These are phyloP conservation scores for Paguma larvata DNA, from an alignment of 2,797 vertebrate species.

Conservation along the genomic window DNA sequence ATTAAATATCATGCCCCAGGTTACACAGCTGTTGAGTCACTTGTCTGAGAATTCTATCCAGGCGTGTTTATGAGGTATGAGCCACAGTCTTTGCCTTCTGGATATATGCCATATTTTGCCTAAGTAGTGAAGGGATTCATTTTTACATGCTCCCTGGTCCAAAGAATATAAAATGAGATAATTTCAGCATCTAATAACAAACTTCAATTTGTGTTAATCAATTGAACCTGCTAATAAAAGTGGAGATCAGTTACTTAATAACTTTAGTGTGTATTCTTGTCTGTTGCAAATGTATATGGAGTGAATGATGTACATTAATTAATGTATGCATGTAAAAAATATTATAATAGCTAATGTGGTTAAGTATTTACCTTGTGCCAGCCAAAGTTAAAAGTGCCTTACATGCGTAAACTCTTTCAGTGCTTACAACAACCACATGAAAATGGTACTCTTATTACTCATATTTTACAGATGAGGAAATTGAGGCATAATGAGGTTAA, in stretches of 20 bases:
- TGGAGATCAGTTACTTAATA: background rate
- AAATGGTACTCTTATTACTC: background rate
- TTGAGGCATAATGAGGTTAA: background rate
- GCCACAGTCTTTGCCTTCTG: conserved; percentile 53
- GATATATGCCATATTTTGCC: conserved; percentile 27
- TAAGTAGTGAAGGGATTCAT: conserved; percentile 20
- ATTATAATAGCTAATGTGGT: background rate
- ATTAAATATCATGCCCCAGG: conserved; percentile 64
- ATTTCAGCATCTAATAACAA: conserved; percentile 30
- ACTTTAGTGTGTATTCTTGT: background rate
- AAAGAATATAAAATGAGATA: conserved; percentile 58
- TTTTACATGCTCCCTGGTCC: conserved; percentile 49
- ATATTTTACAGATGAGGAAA: conserved; percentile 3
- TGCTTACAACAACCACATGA: background rate
- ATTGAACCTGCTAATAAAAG: conserved; percentile 23
- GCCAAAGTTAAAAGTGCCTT: conserved; percentile 3
- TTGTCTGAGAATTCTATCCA: conserved; percentile 70
- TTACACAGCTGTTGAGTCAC: conserved; percentile 68
- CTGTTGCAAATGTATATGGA: conserved; percentile 34
- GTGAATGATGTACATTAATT: background rate
- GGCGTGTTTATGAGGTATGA: conserved; percentile 53
- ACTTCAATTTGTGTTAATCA: background rate
- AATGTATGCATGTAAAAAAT: background rate
- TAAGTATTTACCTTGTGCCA: background rate
- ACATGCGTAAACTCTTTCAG: background rate